Base-by-base conservation (phyloP, 2,888 invertebrate species). In the Tenthredo distinguenda region DNA sequence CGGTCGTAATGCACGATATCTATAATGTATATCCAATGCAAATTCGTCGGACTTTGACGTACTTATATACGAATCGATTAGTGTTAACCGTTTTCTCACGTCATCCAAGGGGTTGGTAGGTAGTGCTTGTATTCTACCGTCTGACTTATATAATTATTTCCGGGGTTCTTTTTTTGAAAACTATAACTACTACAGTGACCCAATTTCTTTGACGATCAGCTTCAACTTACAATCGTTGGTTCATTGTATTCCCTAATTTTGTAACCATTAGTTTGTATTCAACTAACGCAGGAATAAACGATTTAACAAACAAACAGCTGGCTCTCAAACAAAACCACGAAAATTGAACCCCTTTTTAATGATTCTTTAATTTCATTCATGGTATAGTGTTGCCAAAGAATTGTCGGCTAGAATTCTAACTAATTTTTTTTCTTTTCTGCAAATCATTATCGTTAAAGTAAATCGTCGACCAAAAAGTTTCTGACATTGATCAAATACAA, bases 61-160 rank as follows among this genome's bases (percentile, higher is more conserved):
- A 58, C 26, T 12, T 65, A 34, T 68, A 68, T 68, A 68, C 34
- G 62, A 62, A 81, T 81, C 81, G 81, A 81, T 81, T 62, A 58
- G 26, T 26, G 81, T 62, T 81, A 40, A 81, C 81, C 81, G 81
- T 81, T 81, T 81, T 81, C 81, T 58, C 81, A 81, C 62, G 58
- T 81, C 81, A 37, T 81, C 21, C 9, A 81, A 15, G n/a, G 40
- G 58, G 62, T 26, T 34, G 50, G 18, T 50, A n/a, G 58, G 50
- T 58, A 21, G 15, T 81, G 18, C 37, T 40, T 62, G 50, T 18
- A 81, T 62, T 37, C 34, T 37, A 62, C 62, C 18, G 40, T 62
- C 62, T 40, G 40, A 62, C 40, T 12, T 62, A 18, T 77, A 31
- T 81, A 81, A 81, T 62, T 40, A 81, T 40, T 50, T 77, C 62